Base-by-base conservation (phyloP, 2,113 vertebrate genomes). In the Pimephales promelas region DNA sequence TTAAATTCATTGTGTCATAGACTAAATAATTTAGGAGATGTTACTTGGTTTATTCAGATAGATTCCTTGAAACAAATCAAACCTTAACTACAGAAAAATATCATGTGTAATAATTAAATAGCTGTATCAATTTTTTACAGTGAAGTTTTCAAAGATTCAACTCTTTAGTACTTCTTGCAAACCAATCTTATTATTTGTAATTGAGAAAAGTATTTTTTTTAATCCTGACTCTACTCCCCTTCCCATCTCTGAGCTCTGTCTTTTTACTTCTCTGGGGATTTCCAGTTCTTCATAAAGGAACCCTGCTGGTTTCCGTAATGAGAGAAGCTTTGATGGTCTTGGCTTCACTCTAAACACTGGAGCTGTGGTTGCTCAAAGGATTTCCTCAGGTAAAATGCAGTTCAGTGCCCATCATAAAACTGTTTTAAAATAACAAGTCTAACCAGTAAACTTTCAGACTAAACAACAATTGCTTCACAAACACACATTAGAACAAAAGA, bases 241-340 rank as follows among this genome's bases (percentile, higher is more conserved):
- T 24, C 43, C 45, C n/a, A 74, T 14, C 71, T 10, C 45, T 73
- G 24, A 31, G 24, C 57, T 61, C 52, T 24, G 22, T 43, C 54
- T 20, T 59, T 79, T 45, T 64, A 74, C 45, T 64, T 47, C 59
- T 64, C 57, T 49, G 40, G 77, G 40, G 57, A 45, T 66, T 79
- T 79, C 59, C 77, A 47, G 22, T 45, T 20, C 13, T 78, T 78
- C 75, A 61, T 61, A 78, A 61, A 78, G 75, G 5, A 79, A 64
- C 43, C 40, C 59, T 66, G 77, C 77, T 79, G n/a, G 77, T 47
- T 79, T 79, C 57, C 40, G 40, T 64, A 79, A 79, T 79, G 77
- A 59, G 77, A 64, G 59, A 64, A 79, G 24, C 24, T 79, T 79
- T 79, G 77, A 79, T 79, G 59, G 57, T 66, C 77, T 79, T 79